These are phyloP conservation scores for Cosmia pyralina DNA, from an alignment of 2,888 invertebrate species.

Conservation along the genomic window DNA sequence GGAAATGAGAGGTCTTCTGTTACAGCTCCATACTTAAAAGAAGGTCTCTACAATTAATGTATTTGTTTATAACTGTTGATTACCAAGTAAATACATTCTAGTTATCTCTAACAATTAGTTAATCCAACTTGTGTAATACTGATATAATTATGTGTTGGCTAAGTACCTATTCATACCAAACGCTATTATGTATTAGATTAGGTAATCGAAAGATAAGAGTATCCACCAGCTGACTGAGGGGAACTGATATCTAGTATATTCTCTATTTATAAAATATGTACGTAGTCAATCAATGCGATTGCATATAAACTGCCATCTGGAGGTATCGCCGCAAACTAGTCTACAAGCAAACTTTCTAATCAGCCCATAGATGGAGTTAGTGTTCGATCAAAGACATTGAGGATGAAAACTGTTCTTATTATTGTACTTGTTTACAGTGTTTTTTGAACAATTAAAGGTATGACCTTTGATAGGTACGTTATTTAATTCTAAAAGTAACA, in stretches of 20 bases:
- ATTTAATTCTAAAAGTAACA: too few species aligned
- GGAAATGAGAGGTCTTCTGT: background rate
- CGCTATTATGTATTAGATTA: background rate
- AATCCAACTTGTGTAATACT: background rate
- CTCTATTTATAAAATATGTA: background rate
- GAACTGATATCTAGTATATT: background rate
- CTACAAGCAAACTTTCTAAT: background rate
- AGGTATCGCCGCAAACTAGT: background rate
- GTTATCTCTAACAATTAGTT: background rate
- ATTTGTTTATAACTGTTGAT: background rate
- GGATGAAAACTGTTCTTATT: too few species aligned
- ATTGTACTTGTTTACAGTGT: too few species aligned
- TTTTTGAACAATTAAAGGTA: too few species aligned
- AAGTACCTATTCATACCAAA: background rate
- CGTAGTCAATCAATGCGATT: background rate
- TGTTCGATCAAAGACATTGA: background rate
- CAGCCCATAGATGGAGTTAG: slow-evolving; percentile 16
- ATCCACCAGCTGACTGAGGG: background rate
- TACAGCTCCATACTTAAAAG: background rate
- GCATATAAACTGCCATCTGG: slow-evolving; percentile 24
- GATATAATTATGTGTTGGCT: background rate
- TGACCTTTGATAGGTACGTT: too few species aligned
- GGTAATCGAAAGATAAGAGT: background rate
- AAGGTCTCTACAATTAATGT: too few species aligned
- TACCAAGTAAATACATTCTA: background rate